Conservation (phyloP, 1,140 invertebrate species). For the Caenorhabditis latens region DNA sequence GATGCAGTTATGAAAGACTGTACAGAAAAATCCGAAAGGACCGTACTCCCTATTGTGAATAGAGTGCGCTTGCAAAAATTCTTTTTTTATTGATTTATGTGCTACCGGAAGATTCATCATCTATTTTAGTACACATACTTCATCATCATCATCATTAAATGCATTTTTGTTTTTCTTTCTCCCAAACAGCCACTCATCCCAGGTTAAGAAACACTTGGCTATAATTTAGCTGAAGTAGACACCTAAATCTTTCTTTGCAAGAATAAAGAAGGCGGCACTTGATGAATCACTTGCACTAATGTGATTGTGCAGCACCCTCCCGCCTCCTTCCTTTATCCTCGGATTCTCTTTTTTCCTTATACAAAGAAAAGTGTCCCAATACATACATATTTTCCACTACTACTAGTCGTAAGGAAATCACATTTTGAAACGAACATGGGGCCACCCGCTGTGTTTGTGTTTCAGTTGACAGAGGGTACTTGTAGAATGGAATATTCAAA, state of each 20-base stretch:
- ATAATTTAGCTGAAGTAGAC: too few species aligned
- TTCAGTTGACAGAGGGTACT: neutral
- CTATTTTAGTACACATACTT: too few species aligned
- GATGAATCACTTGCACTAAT: slow-evolving; percentile 56
- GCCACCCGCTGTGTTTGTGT: slow-evolving; percentile 12
- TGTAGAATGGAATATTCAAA: slow-evolving; percentile 34
- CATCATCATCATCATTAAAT: too few species aligned
- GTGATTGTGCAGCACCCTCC: slow-evolving; percentile 5
- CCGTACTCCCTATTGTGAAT: too few species aligned
- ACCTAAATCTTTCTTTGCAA: slow-evolving; percentile 33
- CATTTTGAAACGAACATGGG: slow-evolving; percentile 1
- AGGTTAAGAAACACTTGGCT: neutral
- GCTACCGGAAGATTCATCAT: too few species aligned
- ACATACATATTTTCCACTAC: too few species aligned
- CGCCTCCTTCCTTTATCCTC: neutral
- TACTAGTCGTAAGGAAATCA: slow-evolving; percentile 20
- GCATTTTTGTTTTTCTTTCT: too few species aligned
- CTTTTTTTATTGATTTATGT: too few species aligned
- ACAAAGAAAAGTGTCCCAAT: neutral
- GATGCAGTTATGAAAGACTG: too few species aligned
- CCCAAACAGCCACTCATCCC: too few species aligned
- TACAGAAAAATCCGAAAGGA: too few species aligned
- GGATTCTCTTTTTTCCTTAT: neutral
- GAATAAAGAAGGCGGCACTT: slow-evolving; percentile 46
- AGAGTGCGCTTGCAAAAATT: too few species aligned